Evolutionary conservation across 2,888 invertebrate species (phyloP).

Genomic region (Osmoderma eremita): DNA sequence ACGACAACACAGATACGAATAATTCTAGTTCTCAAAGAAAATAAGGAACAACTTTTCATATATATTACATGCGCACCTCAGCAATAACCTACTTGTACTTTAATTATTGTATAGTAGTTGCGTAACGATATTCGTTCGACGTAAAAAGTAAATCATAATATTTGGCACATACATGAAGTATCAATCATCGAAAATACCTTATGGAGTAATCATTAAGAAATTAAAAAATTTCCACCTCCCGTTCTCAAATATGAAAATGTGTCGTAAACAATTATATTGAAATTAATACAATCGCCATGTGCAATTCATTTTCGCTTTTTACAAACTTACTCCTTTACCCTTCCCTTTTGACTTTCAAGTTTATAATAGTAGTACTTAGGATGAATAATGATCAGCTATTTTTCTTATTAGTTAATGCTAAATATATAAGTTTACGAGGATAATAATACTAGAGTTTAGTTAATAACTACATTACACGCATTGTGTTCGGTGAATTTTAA

Average conservation of each 20-base stretch:
- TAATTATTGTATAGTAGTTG: conserved; percentile 31
- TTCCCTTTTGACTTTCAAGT: conserved; percentile 5
- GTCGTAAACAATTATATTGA: background rate
- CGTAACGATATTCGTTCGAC: conserved; percentile 5
- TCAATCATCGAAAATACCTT: conserved; percentile 7
- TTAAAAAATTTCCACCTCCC: background rate
- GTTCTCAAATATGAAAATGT: background rate
- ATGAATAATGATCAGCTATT: conserved; percentile 13
- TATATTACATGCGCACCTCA: conserved; percentile 26
- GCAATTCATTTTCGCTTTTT: background rate
- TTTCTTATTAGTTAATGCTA: conserved; percentile 24
- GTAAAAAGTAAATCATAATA: background rate
- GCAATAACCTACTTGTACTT: conserved; percentile 32
- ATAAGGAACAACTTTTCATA: too few species aligned
- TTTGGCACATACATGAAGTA: conserved; percentile 6
- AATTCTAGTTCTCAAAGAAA: too few species aligned
- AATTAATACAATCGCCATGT: background rate
- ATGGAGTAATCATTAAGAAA: conserved; percentile 2
- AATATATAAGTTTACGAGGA: conserved; percentile 28
- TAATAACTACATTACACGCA: conserved; percentile 18
- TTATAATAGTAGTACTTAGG: conserved; percentile 6
- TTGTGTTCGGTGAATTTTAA: background rate
- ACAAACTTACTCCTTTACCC: background rate
- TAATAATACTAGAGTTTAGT: conserved; percentile 25
- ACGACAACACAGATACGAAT: too few species aligned